Evolutionary conservation across 2,888 invertebrate genomes (phyloP).

Genomic region (Holacanthella duospinosa): DNA sequence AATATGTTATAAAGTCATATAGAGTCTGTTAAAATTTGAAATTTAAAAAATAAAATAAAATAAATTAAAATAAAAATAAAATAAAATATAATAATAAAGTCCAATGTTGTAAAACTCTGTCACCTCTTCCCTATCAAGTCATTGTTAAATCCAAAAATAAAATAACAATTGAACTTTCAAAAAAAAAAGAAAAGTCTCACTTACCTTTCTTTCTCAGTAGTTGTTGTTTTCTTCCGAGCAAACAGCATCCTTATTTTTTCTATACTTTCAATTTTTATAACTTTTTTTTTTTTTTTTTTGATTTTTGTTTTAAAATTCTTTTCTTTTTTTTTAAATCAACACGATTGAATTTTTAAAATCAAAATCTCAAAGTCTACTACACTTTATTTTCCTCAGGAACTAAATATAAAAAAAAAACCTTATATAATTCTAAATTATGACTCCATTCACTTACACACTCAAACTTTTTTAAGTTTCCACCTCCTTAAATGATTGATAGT

Average conservation of each 20-base stretch:
- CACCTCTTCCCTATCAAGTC: too few relatives aligned
- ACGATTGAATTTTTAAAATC: neutral
- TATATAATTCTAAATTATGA: too few relatives aligned
- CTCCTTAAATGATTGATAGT: neutral
- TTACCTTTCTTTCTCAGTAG: slow-evolving; percentile 1
- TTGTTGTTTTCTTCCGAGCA: neutral
- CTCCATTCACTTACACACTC: neutral
- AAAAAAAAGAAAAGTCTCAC: neutral
- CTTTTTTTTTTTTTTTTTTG: neutral
- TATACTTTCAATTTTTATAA: neutral
- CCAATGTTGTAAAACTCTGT: too few relatives aligned
- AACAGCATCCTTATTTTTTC: neutral
- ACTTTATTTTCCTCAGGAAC: too few relatives aligned
- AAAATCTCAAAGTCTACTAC: neutral
- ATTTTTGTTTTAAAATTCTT: neutral
- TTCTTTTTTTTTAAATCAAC: neutral
- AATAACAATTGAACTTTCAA: too few relatives aligned
- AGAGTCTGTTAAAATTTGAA: too few relatives aligned
- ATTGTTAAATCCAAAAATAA: too few relatives aligned
- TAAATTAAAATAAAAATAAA: too few relatives aligned
- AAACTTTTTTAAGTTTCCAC: neutral
- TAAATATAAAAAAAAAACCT: too few relatives aligned
- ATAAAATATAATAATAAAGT: too few relatives aligned
- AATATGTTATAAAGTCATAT: too few relatives aligned
- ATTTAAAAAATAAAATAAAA: too few relatives aligned